Conservation (phyloP, 1,140 invertebrate species). For the Phenacoccus solenopsis region DNA sequence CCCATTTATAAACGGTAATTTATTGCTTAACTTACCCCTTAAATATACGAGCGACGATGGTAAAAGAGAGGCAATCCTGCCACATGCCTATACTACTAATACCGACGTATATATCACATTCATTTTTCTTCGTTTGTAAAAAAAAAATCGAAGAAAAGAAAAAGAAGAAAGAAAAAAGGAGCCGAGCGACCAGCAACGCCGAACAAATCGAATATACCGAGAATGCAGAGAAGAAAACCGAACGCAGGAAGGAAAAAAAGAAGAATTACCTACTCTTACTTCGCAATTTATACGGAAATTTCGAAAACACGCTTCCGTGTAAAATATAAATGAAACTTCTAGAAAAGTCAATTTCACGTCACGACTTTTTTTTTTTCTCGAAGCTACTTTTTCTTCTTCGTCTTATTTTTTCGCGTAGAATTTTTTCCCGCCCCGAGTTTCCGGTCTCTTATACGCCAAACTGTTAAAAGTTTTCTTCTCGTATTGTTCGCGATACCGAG, state of each 20-base stretch:
- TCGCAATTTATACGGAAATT: neutral
- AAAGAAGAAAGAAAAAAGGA: neutral
- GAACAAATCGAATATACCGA: neutral
- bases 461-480: neutral
- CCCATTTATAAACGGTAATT: conserved; percentile 14
- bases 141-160: neutral
- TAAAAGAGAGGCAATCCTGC: conserved; percentile 14
- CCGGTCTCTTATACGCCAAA: neutral
- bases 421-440: neutral
- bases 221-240: too few relatives aligned
- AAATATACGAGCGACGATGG: conserved; percentile 11
- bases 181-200: too few relatives aligned
- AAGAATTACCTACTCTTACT: conserved; percentile 9
- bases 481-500: neutral
- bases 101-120: conserved; percentile 16
- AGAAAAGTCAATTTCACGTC: conserved; percentile 7
- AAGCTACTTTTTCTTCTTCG: neutral
- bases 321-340: conserved; percentile 12
- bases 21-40: conserved; percentile 13
- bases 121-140: conserved; percentile 12
- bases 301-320: neutral
- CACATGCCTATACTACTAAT: conserved; percentile 17
- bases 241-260: neutral
- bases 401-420: neutral
- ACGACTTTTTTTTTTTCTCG: conserved; percentile 4